These are phyloP conservation scores for Drosophila birchii DNA, from an alignment of 2,888 invertebrate species.

Conservation along the genomic window DNA sequence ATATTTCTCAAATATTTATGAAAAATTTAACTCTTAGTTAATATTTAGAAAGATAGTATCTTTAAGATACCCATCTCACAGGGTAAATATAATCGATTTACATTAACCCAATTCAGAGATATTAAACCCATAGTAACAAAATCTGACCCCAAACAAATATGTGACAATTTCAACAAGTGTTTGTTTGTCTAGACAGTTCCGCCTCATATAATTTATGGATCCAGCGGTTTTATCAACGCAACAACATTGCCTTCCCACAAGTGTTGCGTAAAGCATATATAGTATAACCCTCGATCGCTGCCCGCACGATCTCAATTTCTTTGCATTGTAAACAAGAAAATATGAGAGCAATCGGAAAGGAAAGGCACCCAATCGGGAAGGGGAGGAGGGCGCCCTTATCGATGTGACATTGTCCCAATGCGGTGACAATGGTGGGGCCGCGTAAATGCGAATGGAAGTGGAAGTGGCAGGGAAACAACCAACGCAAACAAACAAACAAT, in stretches of 20 bases:
- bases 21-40: neutral
- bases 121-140: neutral
- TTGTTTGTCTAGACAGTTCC: constrained; percentile 48
- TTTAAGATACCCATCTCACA: neutral
- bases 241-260: constrained; percentile 66
- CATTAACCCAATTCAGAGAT: neutral
- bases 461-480: constrained; percentile 31
- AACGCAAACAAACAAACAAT: constrained; percentile 54
- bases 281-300: constrained; percentile 35
- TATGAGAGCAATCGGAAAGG: constrained; percentile 36
- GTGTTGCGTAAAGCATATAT: constrained; percentile 58
- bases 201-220: constrained; percentile 62
- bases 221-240: constrained; percentile 53
- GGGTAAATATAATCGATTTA: neutral
- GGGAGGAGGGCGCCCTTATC: constrained; percentile 44
- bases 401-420: constrained; percentile 22
- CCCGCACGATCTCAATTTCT: constrained; percentile 40
- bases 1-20: too few relatives aligned
- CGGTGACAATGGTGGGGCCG: constrained; percentile 13
- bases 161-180: constrained; percentile 75
- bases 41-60: neutral
- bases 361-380: constrained; percentile 20
- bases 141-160: constrained; percentile 33
- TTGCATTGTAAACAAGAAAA: constrained; percentile 48
- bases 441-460: constrained; percentile 13